Conservation (phyloP, 2,113 vertebrate species). For the Nesogale talazaci region DNA sequence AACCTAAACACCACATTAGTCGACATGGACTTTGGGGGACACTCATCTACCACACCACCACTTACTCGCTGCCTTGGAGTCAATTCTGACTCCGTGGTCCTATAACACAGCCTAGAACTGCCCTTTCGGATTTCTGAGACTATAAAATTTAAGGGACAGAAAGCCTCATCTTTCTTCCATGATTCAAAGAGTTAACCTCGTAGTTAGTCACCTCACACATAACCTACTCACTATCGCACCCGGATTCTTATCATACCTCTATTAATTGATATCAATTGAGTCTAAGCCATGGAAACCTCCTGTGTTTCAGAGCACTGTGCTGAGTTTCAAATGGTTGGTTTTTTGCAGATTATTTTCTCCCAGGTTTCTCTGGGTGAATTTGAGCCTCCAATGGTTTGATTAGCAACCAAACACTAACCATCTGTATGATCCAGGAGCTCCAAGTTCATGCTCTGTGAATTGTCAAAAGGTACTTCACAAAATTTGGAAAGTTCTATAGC, state of each 20-base stretch:
- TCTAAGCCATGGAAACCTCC: not conserved
- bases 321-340: not conserved
- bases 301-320: not conserved
- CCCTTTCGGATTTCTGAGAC: too few species aligned
- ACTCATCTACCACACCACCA: not conserved
- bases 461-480: not conserved
- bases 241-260: not conserved
- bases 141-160: too few species aligned
- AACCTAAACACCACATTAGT: not conserved
- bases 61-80: too few species aligned
- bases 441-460: not conserved
- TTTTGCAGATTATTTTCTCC: not conserved
- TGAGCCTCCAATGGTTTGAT: not conserved
- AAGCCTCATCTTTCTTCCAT: too few species aligned
- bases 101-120: too few species aligned
- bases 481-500: not conserved
- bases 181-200: too few species aligned
- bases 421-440: not conserved
- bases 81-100: too few species aligned
- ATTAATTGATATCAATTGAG: not conserved
- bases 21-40: not conserved
- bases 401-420: not conserved
- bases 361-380: not conserved
- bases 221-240: too few species aligned
- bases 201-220: too few species aligned